Evolutionary conservation across 2,113 vertebrate species (phyloP).

Genomic region (Megaleporinus macrocephalus): DNA sequence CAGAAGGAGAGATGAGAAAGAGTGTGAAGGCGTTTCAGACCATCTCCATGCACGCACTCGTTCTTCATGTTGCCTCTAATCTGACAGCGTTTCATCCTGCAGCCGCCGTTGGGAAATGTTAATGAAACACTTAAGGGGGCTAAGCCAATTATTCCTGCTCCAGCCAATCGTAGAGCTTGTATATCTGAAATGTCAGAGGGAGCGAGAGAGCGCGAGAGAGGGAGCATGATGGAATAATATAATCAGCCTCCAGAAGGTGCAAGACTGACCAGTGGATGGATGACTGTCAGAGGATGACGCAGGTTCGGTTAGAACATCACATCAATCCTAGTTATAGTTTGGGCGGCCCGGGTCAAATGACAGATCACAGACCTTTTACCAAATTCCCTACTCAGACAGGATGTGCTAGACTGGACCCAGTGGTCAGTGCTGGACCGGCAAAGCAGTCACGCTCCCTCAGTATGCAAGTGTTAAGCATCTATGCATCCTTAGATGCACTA

Average conservation of each 20-base stretch:
- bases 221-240: constrained; percentile 20
- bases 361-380: too few relatives aligned
- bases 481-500: too few relatives aligned
- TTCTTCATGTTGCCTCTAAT: constrained; percentile 30
- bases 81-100: constrained; percentile 41
- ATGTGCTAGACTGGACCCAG: too few relatives aligned
- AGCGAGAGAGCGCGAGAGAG: background rate
- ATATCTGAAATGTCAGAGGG: constrained; percentile 48
- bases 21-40: background rate
- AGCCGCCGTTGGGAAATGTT: constrained; percentile 38
- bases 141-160: constrained; percentile 49
- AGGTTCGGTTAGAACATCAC: too few relatives aligned
- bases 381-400: too few relatives aligned
- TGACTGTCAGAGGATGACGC: background rate
- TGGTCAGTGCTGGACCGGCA: too few relatives aligned
- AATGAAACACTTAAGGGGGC: constrained; percentile 57
- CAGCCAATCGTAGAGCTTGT: constrained; percentile 37
- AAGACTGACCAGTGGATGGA: background rate
- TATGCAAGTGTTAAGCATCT: too few relatives aligned
- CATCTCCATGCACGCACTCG: background rate
- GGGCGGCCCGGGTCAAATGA: too few relatives aligned
- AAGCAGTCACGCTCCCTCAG: too few relatives aligned
- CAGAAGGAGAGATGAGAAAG: background rate
- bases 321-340: too few relatives aligned
- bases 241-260: background rate